Evolutionary conservation across 2,113 vertebrate genomes (phyloP).

Genomic region (Papio anubis): DNA sequence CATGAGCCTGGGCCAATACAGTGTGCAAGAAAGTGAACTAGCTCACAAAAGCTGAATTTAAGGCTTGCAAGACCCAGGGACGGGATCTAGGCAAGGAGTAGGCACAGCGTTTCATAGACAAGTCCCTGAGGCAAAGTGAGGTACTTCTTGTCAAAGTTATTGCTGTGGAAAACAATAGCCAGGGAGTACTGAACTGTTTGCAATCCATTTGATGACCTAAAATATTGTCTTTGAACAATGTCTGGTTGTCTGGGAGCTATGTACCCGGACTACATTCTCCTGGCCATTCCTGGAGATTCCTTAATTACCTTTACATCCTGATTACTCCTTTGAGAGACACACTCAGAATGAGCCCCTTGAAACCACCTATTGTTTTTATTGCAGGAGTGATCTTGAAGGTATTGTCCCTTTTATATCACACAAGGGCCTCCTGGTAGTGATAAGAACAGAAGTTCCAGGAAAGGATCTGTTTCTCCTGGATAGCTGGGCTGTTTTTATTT

Average conservation of each 20-base stretch:
- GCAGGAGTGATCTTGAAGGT: neutral
- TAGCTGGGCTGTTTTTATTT: slow-evolving; percentile 5
- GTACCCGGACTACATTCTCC: neutral
- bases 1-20: neutral
- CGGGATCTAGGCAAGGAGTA: neutral
- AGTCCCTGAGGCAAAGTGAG: neutral
- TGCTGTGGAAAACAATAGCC: neutral
- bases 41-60: neutral
- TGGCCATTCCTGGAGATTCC: neutral
- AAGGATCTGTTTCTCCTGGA: neutral
- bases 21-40: neutral
- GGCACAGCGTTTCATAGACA: neutral
- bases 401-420: neutral
- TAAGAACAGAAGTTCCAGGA: neutral
- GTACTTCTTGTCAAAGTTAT: neutral
- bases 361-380: neutral
- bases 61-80: neutral
- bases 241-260: neutral
- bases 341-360: neutral
- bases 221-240: neutral
- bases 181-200: neutral
- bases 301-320: neutral
- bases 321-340: neutral
- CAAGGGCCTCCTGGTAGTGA: neutral
- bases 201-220: neutral